Base-by-base conservation (phyloP, 2,888 invertebrate species). In the Monochamus alternatus region DNA sequence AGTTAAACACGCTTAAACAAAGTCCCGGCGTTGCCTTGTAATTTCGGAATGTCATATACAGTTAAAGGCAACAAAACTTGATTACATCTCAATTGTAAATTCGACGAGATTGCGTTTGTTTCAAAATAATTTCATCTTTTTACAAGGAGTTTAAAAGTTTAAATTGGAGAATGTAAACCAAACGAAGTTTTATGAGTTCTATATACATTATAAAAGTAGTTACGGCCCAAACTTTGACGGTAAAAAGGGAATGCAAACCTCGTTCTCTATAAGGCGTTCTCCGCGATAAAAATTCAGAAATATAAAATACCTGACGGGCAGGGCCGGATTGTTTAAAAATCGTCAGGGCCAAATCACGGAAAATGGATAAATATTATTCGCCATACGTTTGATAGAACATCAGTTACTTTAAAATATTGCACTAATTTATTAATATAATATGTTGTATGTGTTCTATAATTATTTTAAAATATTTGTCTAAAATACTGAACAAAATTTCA, bases 111-210 rank as follows among this genome's bases (percentile, higher is more conserved):
- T 87, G 85, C 87, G 85, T 87, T 87, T 86, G 86, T 86, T 87
- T 86, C 86, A 83, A 84, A 87, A 87, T 87, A 87, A 87, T 87
- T 87, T 84, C 84, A 84, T 85, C 85, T 86, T 85, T 85, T 86
- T 85, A 83, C 81, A 80, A 76, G 78, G 84, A 85, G 85, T 86
- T 86, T 84, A 83, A 86, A 82, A 82, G 77, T 87, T 87, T 87
- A 86, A 87, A 86, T 87, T 87, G 86, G 85, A 86, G 86, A 86
- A 87, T 86, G 87, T 86, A 86, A 85, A 86, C 85, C 85, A 86
- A 87, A 86, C 86, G 85, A 86, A 87, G 86, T 87, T 87, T 87
- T 86, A 87, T 85, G 86, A 86, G 84, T 86, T 86, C 85, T 84
- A 85, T 86, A 85, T 85, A 85, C 87, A 87, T 87, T 86, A 87